Percentiles rank a stretch among this genome's conserved stretches.
These are phyloP conservation scores for Aporrectodea caliginosa DNA, from an alignment of 1,140 invertebrate genomes.

Conservation along the genomic window DNA sequence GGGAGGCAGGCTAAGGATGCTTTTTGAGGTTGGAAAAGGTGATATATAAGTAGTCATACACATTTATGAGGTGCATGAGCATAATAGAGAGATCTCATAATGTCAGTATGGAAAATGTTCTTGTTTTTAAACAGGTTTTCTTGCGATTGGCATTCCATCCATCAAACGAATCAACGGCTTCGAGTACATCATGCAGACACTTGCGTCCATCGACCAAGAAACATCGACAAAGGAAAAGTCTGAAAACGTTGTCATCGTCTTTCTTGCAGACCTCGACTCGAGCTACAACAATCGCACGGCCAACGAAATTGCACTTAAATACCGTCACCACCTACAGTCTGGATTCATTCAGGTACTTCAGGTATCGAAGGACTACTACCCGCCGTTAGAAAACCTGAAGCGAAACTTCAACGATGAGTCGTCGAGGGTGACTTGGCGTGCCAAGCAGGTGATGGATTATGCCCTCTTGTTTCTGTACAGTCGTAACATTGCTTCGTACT, in stretches of 20 bases:
- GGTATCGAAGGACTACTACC: slow-evolving; percentile 43
- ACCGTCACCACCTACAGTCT: slow-evolving; percentile 23
- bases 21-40: no score
- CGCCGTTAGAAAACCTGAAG: slow-evolving; percentile 42
- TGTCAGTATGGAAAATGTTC: background rate
- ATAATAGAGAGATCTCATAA: no score
- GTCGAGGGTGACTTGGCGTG: slow-evolving; percentile 48
- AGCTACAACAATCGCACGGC: slow-evolving; percentile 36
- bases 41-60: no score
- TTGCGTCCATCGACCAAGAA: slow-evolving; percentile 39
- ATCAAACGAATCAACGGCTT: slow-evolving; percentile 36
- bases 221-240: slow-evolving; percentile 32
- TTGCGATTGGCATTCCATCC: slow-evolving; percentile 48
- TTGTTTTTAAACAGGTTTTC: slow-evolving; percentile 36
- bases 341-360: slow-evolving; percentile 50
- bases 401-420: slow-evolving; percentile 46
- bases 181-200: slow-evolving; percentile 40
- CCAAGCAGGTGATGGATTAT: slow-evolving; percentile 54
- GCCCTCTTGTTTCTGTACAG: slow-evolving; percentile 48
- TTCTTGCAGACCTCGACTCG: slow-evolving; percentile 39
- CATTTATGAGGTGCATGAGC: no score
- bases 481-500: slow-evolving; percentile 43
- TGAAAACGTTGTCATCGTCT: slow-evolving; percentile 38
- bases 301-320: slow-evolving; percentile 32
- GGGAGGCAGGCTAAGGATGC: no score